Evolutionary conservation across 1,140 invertebrate species (phyloP).

Genomic region (Wasmannia auropunctata): DNA sequence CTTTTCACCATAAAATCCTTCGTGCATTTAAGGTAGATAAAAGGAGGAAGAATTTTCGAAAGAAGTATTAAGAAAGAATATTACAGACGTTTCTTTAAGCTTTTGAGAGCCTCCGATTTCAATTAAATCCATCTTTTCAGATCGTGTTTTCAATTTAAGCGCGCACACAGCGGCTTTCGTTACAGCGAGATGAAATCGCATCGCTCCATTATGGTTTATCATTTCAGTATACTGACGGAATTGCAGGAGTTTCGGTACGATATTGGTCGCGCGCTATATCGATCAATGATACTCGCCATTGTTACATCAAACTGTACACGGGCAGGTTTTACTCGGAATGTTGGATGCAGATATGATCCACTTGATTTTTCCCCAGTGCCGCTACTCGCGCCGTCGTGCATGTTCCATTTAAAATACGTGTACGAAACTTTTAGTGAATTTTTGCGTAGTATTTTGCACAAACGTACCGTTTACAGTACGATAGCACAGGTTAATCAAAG

Average conservation of each 20-base stretch:
- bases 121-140: conserved; percentile 44
- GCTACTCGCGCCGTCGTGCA: not conserved
- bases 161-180: not conserved
- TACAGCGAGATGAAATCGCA: conserved; percentile 40
- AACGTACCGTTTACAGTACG: not conserved
- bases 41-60: not conserved
- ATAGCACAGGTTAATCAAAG: not conserved
- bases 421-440: not conserved
- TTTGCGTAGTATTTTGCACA: not conserved
- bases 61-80: no score
- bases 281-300: conserved; percentile 59
- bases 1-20: not conserved
- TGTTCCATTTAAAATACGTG: conserved; percentile 15
- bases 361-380: conserved; percentile 35
- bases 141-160: conserved; percentile 47
- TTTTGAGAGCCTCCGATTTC: conserved; percentile 8
- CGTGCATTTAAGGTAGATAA: not conserved
- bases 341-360: conserved; percentile 46
- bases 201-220: conserved; percentile 56
- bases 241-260: conserved; percentile 33
- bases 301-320: conserved; percentile 21
- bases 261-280: conserved; percentile 47
- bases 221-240: conserved; percentile 38
- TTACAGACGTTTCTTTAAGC: conserved; percentile 21
- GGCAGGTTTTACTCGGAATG: conserved; percentile 18